Evolutionary conservation across 2,888 invertebrate species (phyloP).

Genomic region (Eristalinus sepulchralis): DNA sequence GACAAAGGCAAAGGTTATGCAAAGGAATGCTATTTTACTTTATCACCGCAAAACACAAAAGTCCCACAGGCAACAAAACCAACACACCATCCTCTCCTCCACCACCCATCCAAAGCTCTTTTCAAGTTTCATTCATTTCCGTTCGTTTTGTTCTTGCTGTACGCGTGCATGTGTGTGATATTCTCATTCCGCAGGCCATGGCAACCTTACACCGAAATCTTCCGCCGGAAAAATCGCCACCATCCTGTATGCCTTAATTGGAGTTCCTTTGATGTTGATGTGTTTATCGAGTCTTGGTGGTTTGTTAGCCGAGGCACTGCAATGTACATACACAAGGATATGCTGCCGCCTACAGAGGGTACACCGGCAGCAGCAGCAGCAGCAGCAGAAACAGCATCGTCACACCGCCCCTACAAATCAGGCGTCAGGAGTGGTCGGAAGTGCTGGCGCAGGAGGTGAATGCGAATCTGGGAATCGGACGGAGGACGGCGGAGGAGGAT

Average conservation of each 20-base stretch:
- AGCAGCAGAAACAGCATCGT: neutral
- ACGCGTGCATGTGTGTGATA: neutral
- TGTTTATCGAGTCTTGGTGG: conserved; percentile 93
- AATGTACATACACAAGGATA: conserved; percentile 82
- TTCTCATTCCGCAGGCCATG: conserved; percentile 86
- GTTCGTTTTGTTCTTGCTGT: conserved; percentile 31
- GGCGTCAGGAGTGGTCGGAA: conserved; percentile 18
- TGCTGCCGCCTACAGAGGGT: conserved; percentile 75
- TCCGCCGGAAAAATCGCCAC: conserved; percentile 91
- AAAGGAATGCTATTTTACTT: conserved; percentile 47
- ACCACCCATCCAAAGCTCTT: conserved; percentile 30
- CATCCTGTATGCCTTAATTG: conserved; percentile 92
- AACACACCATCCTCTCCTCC: neutral
- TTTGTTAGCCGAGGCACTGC: conserved; percentile 88
- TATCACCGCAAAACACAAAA: conserved; percentile 37
- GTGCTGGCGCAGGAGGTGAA: neutral
- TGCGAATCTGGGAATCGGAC: neutral
- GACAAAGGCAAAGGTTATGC: conserved; percentile 52
- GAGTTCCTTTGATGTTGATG: conserved; percentile 92
- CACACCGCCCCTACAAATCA: neutral
- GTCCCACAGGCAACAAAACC: conserved; percentile 5
- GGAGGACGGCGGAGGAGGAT: neutral
- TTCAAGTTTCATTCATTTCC: conserved; percentile 39
- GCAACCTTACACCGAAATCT: conserved; percentile 92
- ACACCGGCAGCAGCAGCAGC: conserved; percentile 41